Conservation (phyloP, 2,888 invertebrate species). For the Thymelicus acteon region DNA sequence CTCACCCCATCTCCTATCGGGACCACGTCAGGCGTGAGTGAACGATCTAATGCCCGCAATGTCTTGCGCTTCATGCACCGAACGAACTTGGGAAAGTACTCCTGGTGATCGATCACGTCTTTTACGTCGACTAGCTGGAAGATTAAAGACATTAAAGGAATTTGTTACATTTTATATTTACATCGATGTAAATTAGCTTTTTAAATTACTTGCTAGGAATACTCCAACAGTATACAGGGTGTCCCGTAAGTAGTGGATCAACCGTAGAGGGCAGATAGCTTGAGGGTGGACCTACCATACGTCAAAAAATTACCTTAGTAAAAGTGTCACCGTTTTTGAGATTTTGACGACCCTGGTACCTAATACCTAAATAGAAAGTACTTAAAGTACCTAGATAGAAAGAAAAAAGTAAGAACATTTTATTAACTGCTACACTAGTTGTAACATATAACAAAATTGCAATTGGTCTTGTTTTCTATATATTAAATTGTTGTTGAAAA, state of each 20-base stretch:
- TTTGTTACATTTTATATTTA: neutral
- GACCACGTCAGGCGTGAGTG: slow-evolving; percentile 85
- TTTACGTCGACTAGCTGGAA: slow-evolving; percentile 72
- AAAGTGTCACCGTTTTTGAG: no score
- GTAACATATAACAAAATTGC: slow-evolving; percentile 34
- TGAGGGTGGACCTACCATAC: no score
- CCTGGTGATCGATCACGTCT: slow-evolving; percentile 75
- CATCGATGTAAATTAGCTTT: neutral
- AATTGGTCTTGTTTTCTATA: slow-evolving; percentile 32
- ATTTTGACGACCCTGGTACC: no score
- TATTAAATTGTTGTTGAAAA: slow-evolving; percentile 38
- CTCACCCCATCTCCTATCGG: slow-evolving; percentile 87
- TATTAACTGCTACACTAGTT: neutral
- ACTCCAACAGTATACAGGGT: no score
- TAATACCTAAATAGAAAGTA: no score
- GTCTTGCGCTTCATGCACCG: slow-evolving; percentile 83
- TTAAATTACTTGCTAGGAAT: no score
- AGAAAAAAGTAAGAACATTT: no score
- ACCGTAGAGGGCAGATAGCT: no score
- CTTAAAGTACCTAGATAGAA: no score
- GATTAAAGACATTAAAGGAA: slow-evolving; percentile 12
- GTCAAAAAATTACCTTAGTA: no score
- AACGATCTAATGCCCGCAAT: slow-evolving; percentile 85
- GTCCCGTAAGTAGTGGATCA: no score
- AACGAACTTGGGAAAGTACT: slow-evolving; percentile 77